Evolutionary conservation across 2,797 vertebrate genomes (phyloP), one percentile per base, ranked within the genome.

Genomic region (Pangasius larnaudii): DNA sequence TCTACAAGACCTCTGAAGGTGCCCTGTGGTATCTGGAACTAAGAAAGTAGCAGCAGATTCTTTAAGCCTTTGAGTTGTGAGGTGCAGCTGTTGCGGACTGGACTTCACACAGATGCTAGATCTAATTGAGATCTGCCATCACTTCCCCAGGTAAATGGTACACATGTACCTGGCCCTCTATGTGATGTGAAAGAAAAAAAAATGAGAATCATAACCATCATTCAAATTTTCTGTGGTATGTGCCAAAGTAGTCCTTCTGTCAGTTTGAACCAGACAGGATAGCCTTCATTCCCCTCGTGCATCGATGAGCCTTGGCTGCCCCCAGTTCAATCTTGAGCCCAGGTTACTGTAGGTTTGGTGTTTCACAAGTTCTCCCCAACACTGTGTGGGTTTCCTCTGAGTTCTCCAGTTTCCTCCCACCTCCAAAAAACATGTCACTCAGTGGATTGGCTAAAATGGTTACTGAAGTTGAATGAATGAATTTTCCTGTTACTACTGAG

Each of bases 21-120:
- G 16, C 1, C 39, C 27, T 65, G 27, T 83, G 61, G 81, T 83
- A 6, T 51, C 27, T 83, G 42, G 61, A 42, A 83, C 3, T 49
- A 65, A 19, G 56, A 67, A 0, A 3, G 58, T n/a, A 49, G 39
- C 39, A 65, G 27, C 27, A 82, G 11, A 67, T 67, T 14, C 24
- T 81, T 82, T 46, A 82, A 46, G 11, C 7, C 59, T 83, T 83
- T 42, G 18, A 65, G 2, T 65, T 83, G 59, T 83, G 8, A 65
- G 0, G 27, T 49, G 39, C 16, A 1, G 59, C 18, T 65, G 8
- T 8, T 83, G 13, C 0, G 22, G 24, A 61, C 27, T 63, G 39
- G 14, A 83, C 33, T 59, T 58, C 9, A 56, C 30, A 36, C 53
- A 39, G 19, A 80, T 14, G 19, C 56, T 39, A 7, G 33, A 59